phyloP scores from a whole-genome alignment of 2,113 vertebrate genomes.

The Petromus typicus region DNA sequence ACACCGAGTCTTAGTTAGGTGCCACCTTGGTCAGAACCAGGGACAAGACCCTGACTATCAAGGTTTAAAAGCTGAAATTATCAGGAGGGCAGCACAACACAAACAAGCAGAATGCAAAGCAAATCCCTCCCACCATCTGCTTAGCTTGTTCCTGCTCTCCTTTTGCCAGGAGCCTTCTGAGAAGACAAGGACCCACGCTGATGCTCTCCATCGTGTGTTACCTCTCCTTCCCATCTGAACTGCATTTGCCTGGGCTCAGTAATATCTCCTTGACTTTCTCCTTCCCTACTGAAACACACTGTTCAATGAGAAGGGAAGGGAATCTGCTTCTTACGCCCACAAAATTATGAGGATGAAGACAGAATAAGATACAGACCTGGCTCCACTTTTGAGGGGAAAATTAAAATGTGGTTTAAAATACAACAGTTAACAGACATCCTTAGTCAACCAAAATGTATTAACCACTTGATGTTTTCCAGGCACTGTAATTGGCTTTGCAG shows the following conservation, averaged over 20 bases:
- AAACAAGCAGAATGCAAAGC: constrained; percentile 59
- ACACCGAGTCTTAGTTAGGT: neutral
- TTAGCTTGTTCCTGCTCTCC: constrained; percentile 51
- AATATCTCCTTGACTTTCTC: constrained; percentile 60
- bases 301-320: neutral
- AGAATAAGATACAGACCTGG: neutral
- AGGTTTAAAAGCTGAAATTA: constrained; percentile 48
- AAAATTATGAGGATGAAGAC: neutral
- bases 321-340: neutral
- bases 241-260: constrained; percentile 57
- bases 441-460: neutral
- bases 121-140: constrained; percentile 75
- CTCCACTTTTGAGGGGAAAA: neutral
- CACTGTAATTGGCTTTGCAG: neutral
- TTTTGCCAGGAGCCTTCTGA: constrained; percentile 77
- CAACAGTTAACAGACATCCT: neutral
- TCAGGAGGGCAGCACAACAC: constrained; percentile 51
- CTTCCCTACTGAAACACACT: constrained; percentile 44
- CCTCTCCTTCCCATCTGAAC: constrained; percentile 62
- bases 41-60: constrained; percentile 29
- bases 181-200: constrained; percentile 71
- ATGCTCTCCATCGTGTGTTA: constrained; percentile 6
- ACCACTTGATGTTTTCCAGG: neutral
- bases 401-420: neutral
- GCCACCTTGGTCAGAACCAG: constrained; percentile 15